Percentiles rank a stretch among this genome's conserved stretches.
phyloP scores from a whole-genome alignment of 2,113 vertebrate species.

The Seriola rivoliana region DNA sequence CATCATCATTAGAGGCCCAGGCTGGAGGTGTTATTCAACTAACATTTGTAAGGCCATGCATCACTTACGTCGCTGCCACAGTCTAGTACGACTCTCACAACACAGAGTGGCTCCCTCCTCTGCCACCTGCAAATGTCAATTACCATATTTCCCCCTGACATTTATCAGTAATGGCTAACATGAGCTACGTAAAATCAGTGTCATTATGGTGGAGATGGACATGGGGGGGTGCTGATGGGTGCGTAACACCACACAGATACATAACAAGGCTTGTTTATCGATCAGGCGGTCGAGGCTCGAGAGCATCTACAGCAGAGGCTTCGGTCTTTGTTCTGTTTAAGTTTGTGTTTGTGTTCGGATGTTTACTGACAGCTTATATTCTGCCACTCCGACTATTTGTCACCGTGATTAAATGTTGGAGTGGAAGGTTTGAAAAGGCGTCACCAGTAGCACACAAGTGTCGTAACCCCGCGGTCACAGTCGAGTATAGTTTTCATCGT shows the following conservation, averaged over 20 bases:
- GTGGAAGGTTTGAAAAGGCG: constrained; percentile 22
- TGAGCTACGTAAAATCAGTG: constrained; percentile 82
- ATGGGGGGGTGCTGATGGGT: constrained; percentile 32
- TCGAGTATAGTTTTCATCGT: not conserved
- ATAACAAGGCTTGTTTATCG: constrained; percentile 62
- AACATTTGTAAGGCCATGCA: constrained; percentile 90
- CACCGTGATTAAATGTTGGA: constrained; percentile 2
- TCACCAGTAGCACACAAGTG: not conserved
- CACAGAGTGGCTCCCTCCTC: constrained; percentile 53
- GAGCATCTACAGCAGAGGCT: constrained; percentile 30
- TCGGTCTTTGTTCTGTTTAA: not conserved
- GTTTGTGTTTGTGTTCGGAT: not conserved
- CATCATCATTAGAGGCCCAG: constrained; percentile 64
- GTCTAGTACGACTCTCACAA: constrained; percentile 60
- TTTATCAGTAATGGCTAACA: constrained; percentile 87
- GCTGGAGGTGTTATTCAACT: constrained; percentile 88
- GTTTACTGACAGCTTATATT: constrained; percentile 24
- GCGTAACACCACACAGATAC: constrained; percentile 45
- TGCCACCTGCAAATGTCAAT: constrained; percentile 87
- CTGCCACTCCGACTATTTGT: constrained; percentile 2
- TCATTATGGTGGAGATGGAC: constrained; percentile 81
- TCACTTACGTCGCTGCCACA: constrained; percentile 81
- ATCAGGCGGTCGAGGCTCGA: constrained; percentile 52
- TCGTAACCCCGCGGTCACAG: not conserved
- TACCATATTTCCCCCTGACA: constrained; percentile 89